phyloP scores from a whole-genome alignment of 2,797 vertebrate genomes.

The Echiichthys vipera region DNA sequence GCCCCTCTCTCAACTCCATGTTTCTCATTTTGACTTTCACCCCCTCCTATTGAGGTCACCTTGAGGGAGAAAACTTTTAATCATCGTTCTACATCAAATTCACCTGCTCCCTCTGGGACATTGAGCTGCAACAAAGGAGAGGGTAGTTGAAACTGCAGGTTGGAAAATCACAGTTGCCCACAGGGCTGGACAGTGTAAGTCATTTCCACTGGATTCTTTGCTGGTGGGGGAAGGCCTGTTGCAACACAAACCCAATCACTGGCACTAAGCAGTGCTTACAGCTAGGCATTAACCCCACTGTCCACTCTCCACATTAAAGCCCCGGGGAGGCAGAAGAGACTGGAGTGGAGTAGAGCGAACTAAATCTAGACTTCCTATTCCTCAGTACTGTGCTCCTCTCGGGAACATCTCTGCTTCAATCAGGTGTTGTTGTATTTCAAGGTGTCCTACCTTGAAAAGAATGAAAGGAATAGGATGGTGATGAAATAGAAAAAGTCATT shows the following conservation, averaged over 20 bases:
- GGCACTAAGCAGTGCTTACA: slow-evolving; percentile 81
- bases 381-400: slow-evolving; percentile 43
- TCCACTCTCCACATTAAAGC: slow-evolving; percentile 76
- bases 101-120: slow-evolving; percentile 70
- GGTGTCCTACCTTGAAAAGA: slow-evolving; percentile 68
- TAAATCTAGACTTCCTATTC: slow-evolving; percentile 77
- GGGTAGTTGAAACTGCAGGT: slow-evolving; percentile 60
- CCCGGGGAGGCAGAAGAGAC: slow-evolving; percentile 69
- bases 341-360: slow-evolving; percentile 68
- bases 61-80: slow-evolving; percentile 84
- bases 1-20: slow-evolving; percentile 59
- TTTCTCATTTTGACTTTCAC: slow-evolving; percentile 75
- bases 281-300: slow-evolving; percentile 83
- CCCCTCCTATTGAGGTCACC: slow-evolving; percentile 79
- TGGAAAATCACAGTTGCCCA: slow-evolving; percentile 67
- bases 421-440: slow-evolving; percentile 59
- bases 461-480: not conserved
- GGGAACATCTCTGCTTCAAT: slow-evolving; percentile 61
- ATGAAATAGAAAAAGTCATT: slow-evolving; percentile 15
- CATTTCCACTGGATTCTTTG: slow-evolving; percentile 81
- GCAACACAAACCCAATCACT: slow-evolving; percentile 83
- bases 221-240: slow-evolving; percentile 69
- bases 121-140: slow-evolving; percentile 57
- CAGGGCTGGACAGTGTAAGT: slow-evolving; percentile 76
- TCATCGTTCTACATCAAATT: slow-evolving; percentile 81